Conservation (phyloP, 1,140 invertebrate genomes). For the Cepaea nemoralis region DNA sequence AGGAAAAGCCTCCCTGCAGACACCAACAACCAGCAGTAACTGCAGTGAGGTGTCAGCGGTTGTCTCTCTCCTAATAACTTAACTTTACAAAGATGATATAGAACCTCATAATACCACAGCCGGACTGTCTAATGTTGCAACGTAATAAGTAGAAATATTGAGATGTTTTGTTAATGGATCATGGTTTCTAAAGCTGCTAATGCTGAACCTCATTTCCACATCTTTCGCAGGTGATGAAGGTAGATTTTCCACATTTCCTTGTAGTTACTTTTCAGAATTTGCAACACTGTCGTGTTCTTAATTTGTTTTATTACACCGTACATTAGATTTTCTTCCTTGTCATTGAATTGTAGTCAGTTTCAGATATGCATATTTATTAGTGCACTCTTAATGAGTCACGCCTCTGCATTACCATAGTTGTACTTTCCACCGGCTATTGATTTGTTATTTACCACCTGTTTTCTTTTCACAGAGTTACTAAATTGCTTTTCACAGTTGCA, state of each 20-base stretch:
- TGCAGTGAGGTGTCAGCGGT: no score
- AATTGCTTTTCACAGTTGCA: neutral
- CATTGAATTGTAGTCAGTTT: neutral
- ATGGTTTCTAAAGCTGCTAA: no score
- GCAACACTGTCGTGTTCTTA: neutral
- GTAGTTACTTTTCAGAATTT: neutral
- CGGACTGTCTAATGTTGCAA: no score
- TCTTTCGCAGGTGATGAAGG: constrained; percentile 30
- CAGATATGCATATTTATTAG: neutral
- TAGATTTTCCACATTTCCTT: neutral
- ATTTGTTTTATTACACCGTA: neutral
- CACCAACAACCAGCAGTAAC: no score
- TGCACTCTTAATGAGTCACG: neutral
- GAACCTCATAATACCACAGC: no score
- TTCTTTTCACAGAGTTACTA: neutral
- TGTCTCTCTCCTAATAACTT: no score
- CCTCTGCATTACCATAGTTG: neutral
- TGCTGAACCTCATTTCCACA: neutral
- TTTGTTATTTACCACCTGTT: neutral
- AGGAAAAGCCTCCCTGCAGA: no score
- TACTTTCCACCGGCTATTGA: neutral
- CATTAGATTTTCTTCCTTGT: neutral
- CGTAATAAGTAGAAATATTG: no score
- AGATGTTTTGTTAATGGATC: no score
- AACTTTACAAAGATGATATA: no score